These are phyloP conservation scores for Ceratothoa steindachneri DNA, from an alignment of 2,888 invertebrate genomes.

Conservation along the genomic window DNA sequence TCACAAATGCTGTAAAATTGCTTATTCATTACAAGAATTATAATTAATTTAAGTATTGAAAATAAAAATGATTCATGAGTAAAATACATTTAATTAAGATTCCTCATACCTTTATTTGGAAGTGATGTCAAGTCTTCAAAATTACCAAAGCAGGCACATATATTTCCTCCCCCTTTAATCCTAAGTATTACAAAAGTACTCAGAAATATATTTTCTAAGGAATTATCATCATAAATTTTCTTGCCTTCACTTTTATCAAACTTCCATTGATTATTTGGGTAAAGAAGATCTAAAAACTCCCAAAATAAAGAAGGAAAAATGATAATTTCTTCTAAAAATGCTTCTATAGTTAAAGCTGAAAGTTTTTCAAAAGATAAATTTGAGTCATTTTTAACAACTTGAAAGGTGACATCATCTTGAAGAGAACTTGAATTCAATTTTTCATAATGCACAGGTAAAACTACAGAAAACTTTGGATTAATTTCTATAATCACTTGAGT, in stretches of 20 bases:
- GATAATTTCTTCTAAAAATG: background rate
- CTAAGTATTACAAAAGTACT: background rate
- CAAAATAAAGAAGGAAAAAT: background rate
- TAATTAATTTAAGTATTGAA: no score
- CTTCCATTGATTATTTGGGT: background rate
- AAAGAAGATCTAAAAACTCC: background rate
- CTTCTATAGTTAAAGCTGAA: background rate
- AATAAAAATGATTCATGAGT: no score
- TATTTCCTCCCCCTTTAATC: background rate
- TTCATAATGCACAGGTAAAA: background rate
- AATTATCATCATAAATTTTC: background rate
- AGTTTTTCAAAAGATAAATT: background rate
- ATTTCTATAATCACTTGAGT: background rate
- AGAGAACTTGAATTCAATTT: background rate
- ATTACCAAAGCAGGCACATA: background rate
- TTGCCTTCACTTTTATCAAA: background rate
- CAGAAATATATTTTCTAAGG: background rate
- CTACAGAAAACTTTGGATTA: background rate
- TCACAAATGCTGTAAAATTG: no score
- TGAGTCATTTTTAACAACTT: background rate
- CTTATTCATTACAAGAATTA: no score
- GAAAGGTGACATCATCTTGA: no score
- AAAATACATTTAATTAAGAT: no score
- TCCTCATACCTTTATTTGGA: background rate
- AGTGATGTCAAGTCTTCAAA: background rate